phyloP scores from a whole-genome alignment of 2,888 invertebrate species.

The Cancer borealis region DNA sequence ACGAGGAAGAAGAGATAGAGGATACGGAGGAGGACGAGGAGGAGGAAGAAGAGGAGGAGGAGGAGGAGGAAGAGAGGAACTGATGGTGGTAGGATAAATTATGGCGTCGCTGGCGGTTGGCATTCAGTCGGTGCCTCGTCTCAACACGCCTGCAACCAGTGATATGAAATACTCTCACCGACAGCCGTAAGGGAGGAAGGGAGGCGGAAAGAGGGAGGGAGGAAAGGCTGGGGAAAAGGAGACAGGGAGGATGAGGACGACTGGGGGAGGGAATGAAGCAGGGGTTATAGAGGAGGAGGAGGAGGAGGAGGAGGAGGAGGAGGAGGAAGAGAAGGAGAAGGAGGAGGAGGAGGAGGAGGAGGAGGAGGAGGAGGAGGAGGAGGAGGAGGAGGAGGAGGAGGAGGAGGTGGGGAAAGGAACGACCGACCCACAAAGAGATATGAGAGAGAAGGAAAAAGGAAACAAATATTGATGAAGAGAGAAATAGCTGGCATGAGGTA shows the following conservation, averaged over 20 bases:
- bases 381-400: neutral
- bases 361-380: neutral
- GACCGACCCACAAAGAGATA: neutral
- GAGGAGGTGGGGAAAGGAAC: neutral
- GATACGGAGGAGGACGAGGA: neutral
- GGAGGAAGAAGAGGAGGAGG: neutral
- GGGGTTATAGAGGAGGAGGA: neutral
- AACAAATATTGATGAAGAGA: neutral
- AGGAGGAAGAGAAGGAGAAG: neutral
- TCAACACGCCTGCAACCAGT: slow-evolving; percentile 45
- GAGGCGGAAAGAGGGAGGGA: neutral
- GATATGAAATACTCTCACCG: slow-evolving; percentile 47
- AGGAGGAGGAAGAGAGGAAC: neutral
- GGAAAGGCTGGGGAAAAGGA: neutral
- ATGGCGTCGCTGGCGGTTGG: neutral
- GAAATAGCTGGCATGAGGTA: neutral
- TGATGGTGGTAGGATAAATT: slow-evolving; percentile 15
- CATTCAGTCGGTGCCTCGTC: neutral
- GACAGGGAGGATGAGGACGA: neutral
- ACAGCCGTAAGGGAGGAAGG: neutral
- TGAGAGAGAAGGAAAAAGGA: neutral
- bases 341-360: neutral
- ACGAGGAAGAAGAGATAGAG: neutral
- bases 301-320: neutral
- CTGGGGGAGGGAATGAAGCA: neutral